Conservation (phyloP, 2,113 vertebrate genomes). For the Albula glossodonta region DNA sequence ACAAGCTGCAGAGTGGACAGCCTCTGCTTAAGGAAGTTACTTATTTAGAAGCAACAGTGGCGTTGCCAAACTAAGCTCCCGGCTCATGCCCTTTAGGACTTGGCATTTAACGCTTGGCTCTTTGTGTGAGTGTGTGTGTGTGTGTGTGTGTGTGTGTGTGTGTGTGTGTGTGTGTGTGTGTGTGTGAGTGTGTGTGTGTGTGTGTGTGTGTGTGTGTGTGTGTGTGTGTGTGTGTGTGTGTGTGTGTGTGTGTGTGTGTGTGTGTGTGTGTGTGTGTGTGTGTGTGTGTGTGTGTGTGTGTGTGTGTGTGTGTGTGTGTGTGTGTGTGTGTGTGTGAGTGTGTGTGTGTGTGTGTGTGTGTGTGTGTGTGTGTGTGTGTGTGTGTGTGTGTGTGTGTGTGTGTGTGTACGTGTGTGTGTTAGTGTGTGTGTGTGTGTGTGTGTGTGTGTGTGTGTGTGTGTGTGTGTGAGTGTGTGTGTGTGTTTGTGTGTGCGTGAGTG, state of each 20-base stretch:
- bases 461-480: not conserved
- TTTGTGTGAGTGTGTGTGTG: constrained; percentile 61
- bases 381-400: too few species aligned
- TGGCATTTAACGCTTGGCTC: constrained; percentile 45
- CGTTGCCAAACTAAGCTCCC: constrained; percentile 85
- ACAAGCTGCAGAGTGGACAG: not conserved
- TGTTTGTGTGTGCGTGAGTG: too few species aligned
- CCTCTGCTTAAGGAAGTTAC: constrained; percentile 80
- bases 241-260: constrained; percentile 51
- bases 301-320: too few species aligned
- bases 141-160: constrained; percentile 43
- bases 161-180: too few species aligned
- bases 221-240: constrained; percentile 49
- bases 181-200: too few species aligned
- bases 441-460: constrained; percentile 62
- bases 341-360: constrained; percentile 51
- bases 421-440: constrained; percentile 37
- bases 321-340: constrained; percentile 44
- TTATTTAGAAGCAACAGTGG: constrained; percentile 91
- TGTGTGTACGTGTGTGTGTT: constrained; percentile 3
- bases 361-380: too few species aligned
- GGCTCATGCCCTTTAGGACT: constrained; percentile 80
- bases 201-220: too few species aligned
- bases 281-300: too few species aligned
- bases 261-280: too few species aligned